Percentiles rank a stretch among this genome's conserved stretches.
Conservation (phyloP, 37 sponge, comb jelly and placozoan genomes). For the Eunapius fragilis region DNA sequence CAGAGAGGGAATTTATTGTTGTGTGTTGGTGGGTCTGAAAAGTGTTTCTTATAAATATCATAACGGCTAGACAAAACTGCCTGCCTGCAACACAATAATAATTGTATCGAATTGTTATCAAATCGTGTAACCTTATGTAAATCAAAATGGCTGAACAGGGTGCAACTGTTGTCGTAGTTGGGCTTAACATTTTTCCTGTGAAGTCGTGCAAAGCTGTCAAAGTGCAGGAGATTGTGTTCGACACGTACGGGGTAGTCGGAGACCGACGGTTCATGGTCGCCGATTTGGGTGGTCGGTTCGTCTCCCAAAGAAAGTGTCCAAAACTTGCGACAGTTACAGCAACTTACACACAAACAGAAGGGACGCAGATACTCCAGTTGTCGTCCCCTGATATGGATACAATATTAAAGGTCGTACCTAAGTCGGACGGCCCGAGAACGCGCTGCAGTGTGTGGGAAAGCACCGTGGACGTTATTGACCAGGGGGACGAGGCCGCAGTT, state of each 20-base stretch:
- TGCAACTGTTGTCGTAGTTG: slow-evolving; percentile 17
- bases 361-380: slow-evolving; percentile 18
- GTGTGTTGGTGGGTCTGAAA: too few relatives aligned
- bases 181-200: slow-evolving; percentile 73
- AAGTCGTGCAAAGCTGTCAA: slow-evolving; percentile 72
- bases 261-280: slow-evolving; percentile 83
- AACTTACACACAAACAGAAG: slow-evolving; percentile 11
- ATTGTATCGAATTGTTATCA: too few relatives aligned
- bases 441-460: slow-evolving; percentile 63
- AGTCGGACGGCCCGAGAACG: slow-evolving; percentile 21
- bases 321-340: slow-evolving; percentile 61
- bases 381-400: slow-evolving; percentile 39
- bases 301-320: slow-evolving; percentile 71
- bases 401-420: slow-evolving; percentile 30
- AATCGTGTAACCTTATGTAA: background rate
- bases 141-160: background rate
- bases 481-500: slow-evolving; percentile 71
- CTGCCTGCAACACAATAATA: too few relatives aligned
- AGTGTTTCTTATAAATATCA: too few relatives aligned
- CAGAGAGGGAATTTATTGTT: too few relatives aligned
- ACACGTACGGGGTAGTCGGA: slow-evolving; percentile 55
- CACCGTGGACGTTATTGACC: slow-evolving; percentile 65
- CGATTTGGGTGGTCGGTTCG: slow-evolving; percentile 60
- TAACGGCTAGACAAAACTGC: too few relatives aligned
- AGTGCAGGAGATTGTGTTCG: slow-evolving; percentile 42